Base-by-base conservation (phyloP, 1,140 invertebrate genomes). In the Drosophila bocqueti region DNA sequence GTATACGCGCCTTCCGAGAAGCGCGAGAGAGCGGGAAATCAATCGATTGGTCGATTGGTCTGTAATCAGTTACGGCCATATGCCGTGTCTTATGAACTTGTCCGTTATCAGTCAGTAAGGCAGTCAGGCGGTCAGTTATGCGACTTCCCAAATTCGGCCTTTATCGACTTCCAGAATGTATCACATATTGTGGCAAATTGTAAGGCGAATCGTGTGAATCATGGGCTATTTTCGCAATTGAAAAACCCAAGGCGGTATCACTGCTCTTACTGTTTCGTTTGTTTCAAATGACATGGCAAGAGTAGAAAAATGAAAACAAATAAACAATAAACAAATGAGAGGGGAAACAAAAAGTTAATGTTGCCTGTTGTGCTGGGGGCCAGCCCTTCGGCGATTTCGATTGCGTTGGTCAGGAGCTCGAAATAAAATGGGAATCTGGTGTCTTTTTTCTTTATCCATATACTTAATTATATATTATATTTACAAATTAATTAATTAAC, bases 351-450 rank as follows among this genome's bases (percentile, higher is more conserved):
- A 57, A 31, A 13, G 38, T 26, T 31, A 26, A 46, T 60, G 66
- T 29, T 50, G 36, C 26, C 21, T 21, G 0, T 16, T 11, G 18
- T 46, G 45, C 21, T 43, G 47, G 16, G 16, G 18, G 31, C 11
- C 73, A 68, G 74, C 74, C 75, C 74, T 77, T 68, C 42, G 52
- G 1, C 29, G 42, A 57, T 63, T 77, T 77, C 52, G 46, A 63
- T 78, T 78, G 76, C 65, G 76, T 77, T 57, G 76, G 76, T 78
- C 76, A 78, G 75, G 75, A 77, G 54, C 57, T 59, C 50, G 36
- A 24, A 15, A 31, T 59, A 31, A 45, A 21, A 24, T 21, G 18
- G 18, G 18, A 21, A 6, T 46, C 2, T 11, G 34, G 34, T 11
- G 5, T 7, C 4, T 21, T 11, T 5, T 2, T 21, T 18, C 3